Evolutionary conservation across 2,888 invertebrate genomes (phyloP).

Genomic region (Creontiades dilutus): DNA sequence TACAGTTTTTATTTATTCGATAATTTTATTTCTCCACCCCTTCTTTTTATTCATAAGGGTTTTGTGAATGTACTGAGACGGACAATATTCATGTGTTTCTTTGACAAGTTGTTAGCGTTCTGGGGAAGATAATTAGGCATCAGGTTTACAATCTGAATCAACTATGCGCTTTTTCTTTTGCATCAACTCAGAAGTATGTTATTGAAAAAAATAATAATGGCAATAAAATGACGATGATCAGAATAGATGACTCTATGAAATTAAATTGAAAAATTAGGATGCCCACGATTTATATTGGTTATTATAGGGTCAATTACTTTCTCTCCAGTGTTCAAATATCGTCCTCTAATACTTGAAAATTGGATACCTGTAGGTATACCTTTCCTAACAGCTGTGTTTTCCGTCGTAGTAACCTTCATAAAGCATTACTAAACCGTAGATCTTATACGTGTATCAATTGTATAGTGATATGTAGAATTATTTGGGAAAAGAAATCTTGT

Average conservation of each 20-base stretch:
- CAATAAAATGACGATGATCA: not conserved
- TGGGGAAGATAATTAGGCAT: not conserved
- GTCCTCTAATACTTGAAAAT: not conserved
- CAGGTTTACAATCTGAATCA: not conserved
- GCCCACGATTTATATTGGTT: not conserved
- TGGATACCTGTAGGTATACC: not conserved
- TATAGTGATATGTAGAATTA: not conserved
- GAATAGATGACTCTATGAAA: not conserved
- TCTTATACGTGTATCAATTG: not conserved
- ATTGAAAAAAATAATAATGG: not conserved
- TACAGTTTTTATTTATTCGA: not conserved
- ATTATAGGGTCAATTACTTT: not conserved
- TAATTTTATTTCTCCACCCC: not conserved
- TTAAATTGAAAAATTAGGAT: not conserved
- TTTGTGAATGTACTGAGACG: conserved; percentile 21
- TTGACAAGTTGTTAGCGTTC: not conserved
- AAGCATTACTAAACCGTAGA: conserved; percentile 6
- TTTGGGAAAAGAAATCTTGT: not conserved
- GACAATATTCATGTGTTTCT: conserved; percentile 17
- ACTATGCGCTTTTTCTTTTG: not conserved
- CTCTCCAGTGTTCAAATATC: not conserved
- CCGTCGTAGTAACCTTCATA: not conserved
- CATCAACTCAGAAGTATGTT: not conserved
- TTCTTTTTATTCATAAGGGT: not conserved
- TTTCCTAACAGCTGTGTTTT: not conserved